phyloP scores from a whole-genome alignment of 1,140 invertebrate species.

The Muscidifurax raptorellus region DNA sequence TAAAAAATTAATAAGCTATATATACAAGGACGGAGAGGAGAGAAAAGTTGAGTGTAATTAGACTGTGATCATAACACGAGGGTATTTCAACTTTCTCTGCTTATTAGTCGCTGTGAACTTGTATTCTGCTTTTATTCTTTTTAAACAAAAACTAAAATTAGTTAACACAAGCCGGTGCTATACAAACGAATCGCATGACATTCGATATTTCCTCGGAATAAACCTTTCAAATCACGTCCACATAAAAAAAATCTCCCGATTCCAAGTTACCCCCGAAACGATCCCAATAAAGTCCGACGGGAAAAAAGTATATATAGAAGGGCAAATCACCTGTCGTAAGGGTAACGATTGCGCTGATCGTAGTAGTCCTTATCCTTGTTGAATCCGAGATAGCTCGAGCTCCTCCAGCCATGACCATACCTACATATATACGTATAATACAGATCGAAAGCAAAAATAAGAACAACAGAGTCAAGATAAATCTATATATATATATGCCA shows the following conservation, averaged over 20 bases:
- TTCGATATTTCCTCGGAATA: too few species aligned
- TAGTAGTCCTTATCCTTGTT: constrained; percentile 43
- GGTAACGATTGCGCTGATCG: constrained; percentile 38
- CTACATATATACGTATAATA: not conserved
- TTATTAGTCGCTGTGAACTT: too few species aligned
- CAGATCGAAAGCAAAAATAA: not conserved
- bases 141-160: too few species aligned
- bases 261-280: not conserved
- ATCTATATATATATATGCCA: constrained; percentile 6
- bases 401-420: constrained; percentile 43
- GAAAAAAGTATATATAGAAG: not conserved
- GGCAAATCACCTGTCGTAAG: constrained; percentile 46
- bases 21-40: too few species aligned
- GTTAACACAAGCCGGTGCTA: too few species aligned
- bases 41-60: not conserved
- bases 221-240: not conserved
- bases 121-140: too few species aligned
- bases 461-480: not conserved
- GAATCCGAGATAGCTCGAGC: constrained; percentile 42
- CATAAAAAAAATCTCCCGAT: not conserved
- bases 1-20: not conserved
- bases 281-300: not conserved
- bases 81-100: too few species aligned
- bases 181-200: too few species aligned
- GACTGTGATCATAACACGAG: too few species aligned